A percentile compares a stretch with the other conserved stretches of the same genome.
Evolutionary conservation across 1,140 invertebrate species (phyloP).

Genomic region (Penaeus vannamei): DNA sequence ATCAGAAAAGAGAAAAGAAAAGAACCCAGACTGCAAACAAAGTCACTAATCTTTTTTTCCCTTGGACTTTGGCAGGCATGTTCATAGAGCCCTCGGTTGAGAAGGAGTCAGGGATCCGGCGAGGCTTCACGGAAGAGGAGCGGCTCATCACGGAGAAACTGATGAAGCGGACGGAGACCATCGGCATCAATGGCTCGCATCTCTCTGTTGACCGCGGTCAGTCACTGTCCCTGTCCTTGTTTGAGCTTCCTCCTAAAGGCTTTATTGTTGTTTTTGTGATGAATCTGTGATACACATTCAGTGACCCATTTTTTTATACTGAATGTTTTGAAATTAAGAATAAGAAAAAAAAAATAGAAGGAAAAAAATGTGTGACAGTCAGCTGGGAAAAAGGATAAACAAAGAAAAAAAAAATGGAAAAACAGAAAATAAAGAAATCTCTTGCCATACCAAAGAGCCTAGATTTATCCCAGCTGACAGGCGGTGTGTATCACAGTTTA

Average conservation of each 20-base stretch:
- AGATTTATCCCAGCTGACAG: too few species aligned
- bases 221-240: background rate
- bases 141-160: constrained; percentile 60
- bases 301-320: background rate
- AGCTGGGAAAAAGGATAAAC: too few species aligned
- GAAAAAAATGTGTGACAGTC: too few species aligned
- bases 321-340: background rate
- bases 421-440: too few species aligned
- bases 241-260: too few species aligned
- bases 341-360: background rate
- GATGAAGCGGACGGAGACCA: constrained; percentile 66
- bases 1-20: too few species aligned
- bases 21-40: too few species aligned
- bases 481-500: too few species aligned
- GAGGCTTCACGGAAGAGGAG: constrained; percentile 52
- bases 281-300: background rate
- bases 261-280: too few species aligned
- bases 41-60: too few species aligned
- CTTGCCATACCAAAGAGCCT: too few species aligned
- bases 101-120: constrained; percentile 64
- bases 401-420: too few species aligned
- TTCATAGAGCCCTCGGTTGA: constrained; percentile 68
- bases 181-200: constrained; percentile 60
- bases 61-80: constrained; percentile 39
- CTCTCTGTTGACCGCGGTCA: constrained; percentile 62